Percentiles rank a stretch among this genome's conserved stretches.
Conservation (phyloP, 2,888 invertebrate genomes). For the Drosophila leonis region DNA sequence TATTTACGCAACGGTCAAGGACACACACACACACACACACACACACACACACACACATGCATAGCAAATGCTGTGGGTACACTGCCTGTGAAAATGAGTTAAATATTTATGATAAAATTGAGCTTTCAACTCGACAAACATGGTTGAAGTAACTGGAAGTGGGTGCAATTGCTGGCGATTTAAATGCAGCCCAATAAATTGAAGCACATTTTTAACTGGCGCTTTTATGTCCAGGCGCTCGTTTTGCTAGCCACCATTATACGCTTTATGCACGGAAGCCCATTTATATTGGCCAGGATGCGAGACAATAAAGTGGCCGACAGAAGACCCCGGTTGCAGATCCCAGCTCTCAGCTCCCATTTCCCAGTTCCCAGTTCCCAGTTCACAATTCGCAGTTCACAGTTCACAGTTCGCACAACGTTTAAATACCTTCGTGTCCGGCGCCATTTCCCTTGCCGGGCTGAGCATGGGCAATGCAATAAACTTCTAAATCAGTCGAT, state of each 20-base stretch:
- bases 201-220: conserved; percentile 65
- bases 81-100: conserved; percentile 31
- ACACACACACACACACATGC: background rate
- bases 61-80: background rate
- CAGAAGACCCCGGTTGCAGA: conserved; percentile 46
- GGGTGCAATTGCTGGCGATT: conserved; percentile 52
- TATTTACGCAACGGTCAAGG: conserved; percentile 67
- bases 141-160: conserved; percentile 1
- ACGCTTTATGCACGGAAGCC: conserved; percentile 77
- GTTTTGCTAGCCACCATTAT: conserved; percentile 56
- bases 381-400: conserved; percentile 17
- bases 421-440: conserved; percentile 77
- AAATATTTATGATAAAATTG: conserved; percentile 63
- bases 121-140: conserved; percentile 37
- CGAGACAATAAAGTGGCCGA: conserved; percentile 61
- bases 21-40: conserved; percentile 2
- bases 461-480: conserved; percentile 67
- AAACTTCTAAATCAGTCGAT: conserved; percentile 80
- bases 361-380: conserved; percentile 31
- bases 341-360: conserved; percentile 17
- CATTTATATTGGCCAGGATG: conserved; percentile 63
- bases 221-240: conserved; percentile 54
- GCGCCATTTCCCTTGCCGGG: conserved; percentile 64
- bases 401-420: conserved; percentile 49
- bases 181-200: conserved; percentile 72